Percentiles rank a stretch among this genome's conserved stretches.
Evolutionary conservation across 2,888 invertebrate genomes (phyloP).

Genomic region (Pandemis corylana): DNA sequence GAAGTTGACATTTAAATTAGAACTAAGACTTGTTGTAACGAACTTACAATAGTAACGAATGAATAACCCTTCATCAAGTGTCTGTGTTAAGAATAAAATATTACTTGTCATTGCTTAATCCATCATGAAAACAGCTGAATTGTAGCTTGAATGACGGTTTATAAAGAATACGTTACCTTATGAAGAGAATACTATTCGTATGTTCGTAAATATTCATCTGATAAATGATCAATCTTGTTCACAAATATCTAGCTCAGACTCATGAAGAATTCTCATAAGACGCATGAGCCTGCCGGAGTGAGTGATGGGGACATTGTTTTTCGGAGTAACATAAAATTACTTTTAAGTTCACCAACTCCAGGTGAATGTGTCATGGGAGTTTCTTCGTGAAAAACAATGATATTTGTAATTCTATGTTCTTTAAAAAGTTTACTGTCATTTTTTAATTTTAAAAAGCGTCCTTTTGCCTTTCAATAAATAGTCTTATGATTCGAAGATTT

Average conservation of each 20-base stretch:
- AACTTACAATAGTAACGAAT: too few species aligned
- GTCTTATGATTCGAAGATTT: neutral
- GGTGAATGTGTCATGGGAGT: slow-evolving; percentile 4
- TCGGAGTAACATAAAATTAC: neutral
- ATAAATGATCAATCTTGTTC: slow-evolving; percentile 7
- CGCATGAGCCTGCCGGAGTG: slow-evolving; percentile 14
- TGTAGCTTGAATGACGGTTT: too few species aligned
- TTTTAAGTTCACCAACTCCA: slow-evolving; percentile 1
- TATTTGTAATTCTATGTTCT: neutral
- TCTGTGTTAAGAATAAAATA: too few species aligned
- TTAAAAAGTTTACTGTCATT: neutral
- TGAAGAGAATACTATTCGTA: too few species aligned
- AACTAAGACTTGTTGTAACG: too few species aligned
- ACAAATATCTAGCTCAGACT: slow-evolving; percentile 7
- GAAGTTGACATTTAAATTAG: too few species aligned
- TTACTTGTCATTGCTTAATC: too few species aligned
- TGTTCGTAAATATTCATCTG: neutral
- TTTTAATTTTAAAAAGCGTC: neutral
- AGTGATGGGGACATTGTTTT: slow-evolving; percentile 10
- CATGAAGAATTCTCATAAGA: slow-evolving; percentile 10
- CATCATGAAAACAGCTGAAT: too few species aligned
- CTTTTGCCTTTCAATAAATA: too few species aligned
- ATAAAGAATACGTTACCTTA: neutral
- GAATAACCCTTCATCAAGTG: too few species aligned
- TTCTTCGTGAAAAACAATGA: neutral